Conservation (phyloP, 2,113 vertebrate genomes). For the Arvicanthis niloticus region DNA sequence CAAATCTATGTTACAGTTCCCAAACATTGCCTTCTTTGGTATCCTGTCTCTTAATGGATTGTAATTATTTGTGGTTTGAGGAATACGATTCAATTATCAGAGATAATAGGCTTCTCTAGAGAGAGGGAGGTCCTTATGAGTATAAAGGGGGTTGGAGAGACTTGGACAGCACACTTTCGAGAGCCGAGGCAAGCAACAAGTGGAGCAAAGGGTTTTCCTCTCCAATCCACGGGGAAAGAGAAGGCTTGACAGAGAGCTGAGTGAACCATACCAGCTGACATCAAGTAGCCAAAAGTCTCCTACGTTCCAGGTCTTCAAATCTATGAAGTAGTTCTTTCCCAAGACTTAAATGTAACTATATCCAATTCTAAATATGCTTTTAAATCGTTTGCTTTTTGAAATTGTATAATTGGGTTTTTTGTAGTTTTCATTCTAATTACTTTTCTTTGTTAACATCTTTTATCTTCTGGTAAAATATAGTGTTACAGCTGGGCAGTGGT, state of each 20-base stretch:
- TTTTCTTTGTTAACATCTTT: neutral
- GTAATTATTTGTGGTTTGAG: neutral
- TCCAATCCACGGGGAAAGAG: neutral
- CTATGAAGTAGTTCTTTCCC: neutral
- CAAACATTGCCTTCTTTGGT: neutral
- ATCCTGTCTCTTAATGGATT: neutral
- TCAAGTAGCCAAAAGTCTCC: neutral
- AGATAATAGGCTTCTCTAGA: neutral
- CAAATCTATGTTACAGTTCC: neutral
- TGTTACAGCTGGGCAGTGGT: no score
- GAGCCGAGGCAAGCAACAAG: neutral
- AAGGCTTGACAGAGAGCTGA: neutral
- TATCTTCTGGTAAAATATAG: neutral
- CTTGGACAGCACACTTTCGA: neutral
- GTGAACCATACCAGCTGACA: neutral
- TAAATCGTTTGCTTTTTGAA: neutral
- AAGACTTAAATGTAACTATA: neutral
- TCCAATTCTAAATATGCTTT: neutral
- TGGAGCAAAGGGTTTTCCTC: neutral
- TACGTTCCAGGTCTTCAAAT: neutral
- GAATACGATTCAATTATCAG: neutral
- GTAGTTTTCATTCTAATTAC: neutral
- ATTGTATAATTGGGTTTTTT: neutral
- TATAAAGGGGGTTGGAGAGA: conserved; percentile 31
- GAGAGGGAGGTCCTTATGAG: neutral